These are phyloP conservation scores for Serripes groenlandicus DNA, from an alignment of 2,888 invertebrate genomes.

Conservation along the genomic window DNA sequence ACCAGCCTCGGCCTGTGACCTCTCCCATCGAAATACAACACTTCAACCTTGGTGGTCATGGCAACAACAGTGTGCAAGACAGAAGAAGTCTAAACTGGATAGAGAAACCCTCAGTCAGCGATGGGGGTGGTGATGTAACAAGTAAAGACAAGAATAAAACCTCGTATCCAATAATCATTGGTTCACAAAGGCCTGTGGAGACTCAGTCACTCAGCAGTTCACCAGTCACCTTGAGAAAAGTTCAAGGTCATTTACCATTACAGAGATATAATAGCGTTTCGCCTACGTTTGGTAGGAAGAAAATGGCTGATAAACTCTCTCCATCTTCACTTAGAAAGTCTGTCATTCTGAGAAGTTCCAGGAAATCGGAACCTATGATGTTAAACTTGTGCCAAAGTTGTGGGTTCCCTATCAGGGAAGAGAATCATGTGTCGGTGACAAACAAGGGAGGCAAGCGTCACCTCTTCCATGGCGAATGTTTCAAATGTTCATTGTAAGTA, in stretches of 20 bases:
- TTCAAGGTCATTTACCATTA: slow-evolving; percentile 18
- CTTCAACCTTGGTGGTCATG: slow-evolving; percentile 2
- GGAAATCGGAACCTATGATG: slow-evolving; percentile 50
- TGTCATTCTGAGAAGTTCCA: slow-evolving; percentile 50
- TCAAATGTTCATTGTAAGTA: slow-evolving; percentile 78
- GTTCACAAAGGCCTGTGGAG: slow-evolving; percentile 17
- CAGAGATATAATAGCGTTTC: slow-evolving; percentile 61
- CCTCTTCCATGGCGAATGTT: slow-evolving; percentile 74
- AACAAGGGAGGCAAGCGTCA: slow-evolving; percentile 60
- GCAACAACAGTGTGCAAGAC: background rate
- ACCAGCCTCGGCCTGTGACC: slow-evolving; percentile 52
- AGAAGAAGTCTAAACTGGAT: background rate
- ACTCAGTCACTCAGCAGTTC: slow-evolving; percentile 58
- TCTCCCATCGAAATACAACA: slow-evolving; percentile 44
- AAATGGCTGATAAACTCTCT: slow-evolving; percentile 39
- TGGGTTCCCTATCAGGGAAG: slow-evolving; percentile 75
- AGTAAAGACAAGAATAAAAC: background rate
- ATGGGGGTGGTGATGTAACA: background rate
- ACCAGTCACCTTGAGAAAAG: slow-evolving; percentile 35
- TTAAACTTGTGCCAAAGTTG: slow-evolving; percentile 71
- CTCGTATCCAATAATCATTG: background rate
- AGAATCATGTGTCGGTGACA: slow-evolving; percentile 71
- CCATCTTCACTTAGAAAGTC: slow-evolving; percentile 60
- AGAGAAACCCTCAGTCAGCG: background rate
- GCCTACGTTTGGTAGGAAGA: slow-evolving; percentile 58